Evolutionary conservation across 2,888 invertebrate species (phyloP).

Genomic region (Dasysyrphus albostriatus): DNA sequence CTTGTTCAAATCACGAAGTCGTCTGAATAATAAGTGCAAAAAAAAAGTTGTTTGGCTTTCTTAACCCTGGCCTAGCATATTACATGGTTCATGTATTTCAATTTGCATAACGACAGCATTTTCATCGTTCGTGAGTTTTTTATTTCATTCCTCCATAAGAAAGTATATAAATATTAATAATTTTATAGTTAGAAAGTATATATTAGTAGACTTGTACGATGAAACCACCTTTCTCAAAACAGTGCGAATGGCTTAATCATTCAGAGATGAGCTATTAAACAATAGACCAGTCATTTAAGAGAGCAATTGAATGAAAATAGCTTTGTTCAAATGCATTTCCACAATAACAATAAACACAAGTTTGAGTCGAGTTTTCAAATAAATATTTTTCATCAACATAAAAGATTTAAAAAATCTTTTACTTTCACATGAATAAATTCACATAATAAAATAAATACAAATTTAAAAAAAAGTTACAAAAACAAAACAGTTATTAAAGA

Average conservation of each 20-base stretch:
- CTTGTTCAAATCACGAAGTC: background rate
- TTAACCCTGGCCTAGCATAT: constrained; percentile 40
- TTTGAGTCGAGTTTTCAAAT: background rate
- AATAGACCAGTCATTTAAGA: constrained; percentile 41
- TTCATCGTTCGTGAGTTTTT: constrained; percentile 34
- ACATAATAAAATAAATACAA: constrained; percentile 17
- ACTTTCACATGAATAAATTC: constrained; percentile 3
- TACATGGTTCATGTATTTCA: constrained; percentile 51
- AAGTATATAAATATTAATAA: background rate
- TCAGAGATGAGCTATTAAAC: constrained; percentile 22
- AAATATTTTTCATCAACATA: constrained; percentile 6
- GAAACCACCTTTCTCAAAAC: background rate
- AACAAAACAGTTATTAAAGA: background rate
- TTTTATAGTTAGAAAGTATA: constrained; percentile 43
- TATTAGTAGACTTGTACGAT: constrained; percentile 17
- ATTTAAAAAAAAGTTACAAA: background rate
- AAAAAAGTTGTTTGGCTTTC: constrained; percentile 21
- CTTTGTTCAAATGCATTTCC: too few species aligned
- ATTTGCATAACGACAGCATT: constrained; percentile 48
- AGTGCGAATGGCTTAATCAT: constrained; percentile 20
- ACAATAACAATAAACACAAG: too few species aligned
- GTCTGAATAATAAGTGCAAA: background rate
- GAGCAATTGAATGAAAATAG: constrained; percentile 33
- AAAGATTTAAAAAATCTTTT: constrained; percentile 26
- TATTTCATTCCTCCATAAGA: constrained; percentile 6